phyloP scores from a whole-genome alignment of 2,113 vertebrate species.

The Boulengeromyrus knoepffleri region DNA sequence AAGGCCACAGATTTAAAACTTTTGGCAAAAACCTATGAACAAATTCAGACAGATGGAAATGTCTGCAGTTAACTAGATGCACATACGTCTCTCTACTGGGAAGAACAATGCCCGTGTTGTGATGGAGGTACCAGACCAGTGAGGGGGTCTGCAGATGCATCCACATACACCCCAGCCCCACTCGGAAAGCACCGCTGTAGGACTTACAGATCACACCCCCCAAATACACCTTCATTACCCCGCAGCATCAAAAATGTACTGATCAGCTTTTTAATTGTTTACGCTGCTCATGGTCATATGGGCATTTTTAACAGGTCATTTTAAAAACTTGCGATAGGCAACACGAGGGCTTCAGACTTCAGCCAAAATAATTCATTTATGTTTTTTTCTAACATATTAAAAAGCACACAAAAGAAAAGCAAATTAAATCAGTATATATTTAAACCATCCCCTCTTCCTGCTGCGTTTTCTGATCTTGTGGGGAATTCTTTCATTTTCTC shows the following conservation, averaged over 20 bases:
- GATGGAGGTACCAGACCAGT: neutral
- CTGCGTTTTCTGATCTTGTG: neutral
- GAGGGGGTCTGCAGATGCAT: neutral
- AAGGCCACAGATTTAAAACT: neutral
- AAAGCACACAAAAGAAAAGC: neutral
- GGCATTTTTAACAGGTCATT: neutral
- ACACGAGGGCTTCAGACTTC: neutral
- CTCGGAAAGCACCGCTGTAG: neutral
- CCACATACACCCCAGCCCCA: neutral
- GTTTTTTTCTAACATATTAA: neutral
- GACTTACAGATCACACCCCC: neutral
- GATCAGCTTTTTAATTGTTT: neutral
- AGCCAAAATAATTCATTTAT: neutral
- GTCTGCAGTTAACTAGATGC: neutral
- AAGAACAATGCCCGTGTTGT: neutral
- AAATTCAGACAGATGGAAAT: neutral
- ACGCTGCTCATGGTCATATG: neutral
- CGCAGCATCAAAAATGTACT: neutral
- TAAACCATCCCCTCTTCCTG: neutral
- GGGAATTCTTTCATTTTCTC: conserved; percentile 1
- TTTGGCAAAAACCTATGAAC: neutral
- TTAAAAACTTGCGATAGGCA: neutral
- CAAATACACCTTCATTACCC: neutral
- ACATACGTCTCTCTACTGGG: neutral
- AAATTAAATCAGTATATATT: neutral